These are phyloP conservation scores for Idris sp. DNA, from an alignment of 1,140 invertebrate species.

Conservation along the genomic window DNA sequence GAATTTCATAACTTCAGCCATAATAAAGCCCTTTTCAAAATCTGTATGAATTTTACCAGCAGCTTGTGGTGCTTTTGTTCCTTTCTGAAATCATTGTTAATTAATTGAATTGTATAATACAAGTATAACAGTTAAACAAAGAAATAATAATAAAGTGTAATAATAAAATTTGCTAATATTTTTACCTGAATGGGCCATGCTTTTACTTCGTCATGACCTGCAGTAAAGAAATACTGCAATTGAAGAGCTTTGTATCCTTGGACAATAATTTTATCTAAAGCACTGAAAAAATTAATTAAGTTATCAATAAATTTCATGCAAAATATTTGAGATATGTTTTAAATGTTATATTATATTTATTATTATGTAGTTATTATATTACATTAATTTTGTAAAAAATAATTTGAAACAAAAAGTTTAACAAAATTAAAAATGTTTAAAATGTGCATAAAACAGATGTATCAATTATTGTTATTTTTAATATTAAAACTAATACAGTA, in stretches of 20 bases:
- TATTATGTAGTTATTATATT: too few relatives aligned
- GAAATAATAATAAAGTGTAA: constrained; percentile 11
- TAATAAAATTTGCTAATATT: constrained; percentile 1
- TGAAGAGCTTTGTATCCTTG: constrained; percentile 98
- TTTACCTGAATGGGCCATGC: constrained; percentile 98
- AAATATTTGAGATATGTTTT: too few relatives aligned
- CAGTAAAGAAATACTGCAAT: constrained; percentile 98
- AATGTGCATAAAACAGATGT: too few relatives aligned
- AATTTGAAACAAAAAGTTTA: too few relatives aligned
- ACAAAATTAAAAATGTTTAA: too few relatives aligned
- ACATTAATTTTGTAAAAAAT: too few relatives aligned
- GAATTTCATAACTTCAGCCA: constrained; percentile 99
- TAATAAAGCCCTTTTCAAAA: constrained; percentile 99
- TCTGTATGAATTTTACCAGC: constrained; percentile 99
- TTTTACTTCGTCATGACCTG: constrained; percentile 98
- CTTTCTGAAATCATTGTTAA: constrained; percentile 37
- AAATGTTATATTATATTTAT: too few relatives aligned
- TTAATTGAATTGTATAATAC: too few relatives aligned
- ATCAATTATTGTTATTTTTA: too few relatives aligned
- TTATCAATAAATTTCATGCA: too few relatives aligned
- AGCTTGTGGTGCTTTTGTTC: constrained; percentile 88
- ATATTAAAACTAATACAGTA: too few relatives aligned
- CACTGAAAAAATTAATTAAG: constrained; percentile 79
- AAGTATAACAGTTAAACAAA: neutral
- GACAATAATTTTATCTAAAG: constrained; percentile 97